Percentiles rank a stretch among this genome's conserved stretches.
Conservation (phyloP, 2,113 vertebrate species). For the Garra rufa region DNA sequence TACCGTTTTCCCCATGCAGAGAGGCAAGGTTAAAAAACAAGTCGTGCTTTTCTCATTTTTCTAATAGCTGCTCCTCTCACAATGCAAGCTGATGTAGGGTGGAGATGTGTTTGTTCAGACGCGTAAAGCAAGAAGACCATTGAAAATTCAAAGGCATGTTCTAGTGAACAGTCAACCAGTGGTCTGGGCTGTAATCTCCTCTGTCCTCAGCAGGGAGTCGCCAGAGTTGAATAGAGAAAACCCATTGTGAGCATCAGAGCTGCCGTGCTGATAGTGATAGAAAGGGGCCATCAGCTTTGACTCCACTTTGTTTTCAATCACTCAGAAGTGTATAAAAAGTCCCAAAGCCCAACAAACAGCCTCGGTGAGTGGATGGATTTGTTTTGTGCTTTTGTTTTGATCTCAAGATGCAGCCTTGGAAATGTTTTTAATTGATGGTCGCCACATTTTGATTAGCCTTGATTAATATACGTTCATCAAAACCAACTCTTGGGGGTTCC, state of each 20-base stretch:
- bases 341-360: conserved; percentile 1
- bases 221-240: conserved; percentile 35
- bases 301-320: background rate
- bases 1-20: background rate
- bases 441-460: background rate
- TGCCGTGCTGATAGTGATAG: conserved; percentile 23
- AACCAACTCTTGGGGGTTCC: background rate
- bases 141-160: conserved; percentile 69
- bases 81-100: conserved; percentile 81
- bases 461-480: background rate
- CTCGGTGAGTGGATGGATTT: background rate
- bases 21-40: conserved; percentile 1
- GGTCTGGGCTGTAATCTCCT: conserved; percentile 72
- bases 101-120: conserved; percentile 83
- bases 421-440: background rate
- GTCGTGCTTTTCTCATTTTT: conserved; percentile 1
- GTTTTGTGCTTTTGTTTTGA: conserved; percentile 9
- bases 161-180: conserved; percentile 66
- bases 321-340: conserved; percentile 10
- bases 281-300: background rate
- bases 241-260: conserved; percentile 42
- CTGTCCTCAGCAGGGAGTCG: conserved; percentile 45
- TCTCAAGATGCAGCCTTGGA: background rate
- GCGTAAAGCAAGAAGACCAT: conserved; percentile 72
- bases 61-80: conserved; percentile 76